A percentile compares a stretch with the other conserved stretches of the same genome.
Conservation (phyloP, 1,140 invertebrate genomes). For the Trissolcus basalis region DNA sequence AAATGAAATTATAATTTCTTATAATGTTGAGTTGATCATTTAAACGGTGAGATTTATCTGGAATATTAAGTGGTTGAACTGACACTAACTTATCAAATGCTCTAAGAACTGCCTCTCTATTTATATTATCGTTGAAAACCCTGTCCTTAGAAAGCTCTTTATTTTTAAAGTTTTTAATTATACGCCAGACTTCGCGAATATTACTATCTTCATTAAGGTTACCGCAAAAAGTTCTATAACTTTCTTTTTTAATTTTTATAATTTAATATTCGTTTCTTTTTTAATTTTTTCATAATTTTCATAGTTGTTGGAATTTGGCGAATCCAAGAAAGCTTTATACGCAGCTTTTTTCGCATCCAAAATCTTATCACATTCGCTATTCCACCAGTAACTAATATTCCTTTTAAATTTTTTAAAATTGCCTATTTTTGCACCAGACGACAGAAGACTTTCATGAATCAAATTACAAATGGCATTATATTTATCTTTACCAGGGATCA, state of each 20-base stretch:
- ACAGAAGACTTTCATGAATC: too few species aligned
- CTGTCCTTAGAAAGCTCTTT: background rate
- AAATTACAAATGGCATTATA: too few species aligned
- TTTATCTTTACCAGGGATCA: too few species aligned
- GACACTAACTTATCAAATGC: conserved; percentile 14
- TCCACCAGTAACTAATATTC: conserved; percentile 5
- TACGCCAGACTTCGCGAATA: background rate
- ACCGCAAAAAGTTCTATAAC: conserved; percentile 1
- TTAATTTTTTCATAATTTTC: conserved; percentile 3
- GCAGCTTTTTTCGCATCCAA: background rate
- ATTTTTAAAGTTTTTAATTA: conserved; percentile 9
- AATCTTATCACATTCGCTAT: conserved; percentile 2
- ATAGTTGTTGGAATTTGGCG: background rate
- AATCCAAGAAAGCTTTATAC: background rate
- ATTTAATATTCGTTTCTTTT: conserved; percentile 6
- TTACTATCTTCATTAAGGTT: background rate
- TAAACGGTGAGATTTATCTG: too few species aligned
- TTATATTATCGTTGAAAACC: background rate
- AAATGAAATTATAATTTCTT: too few species aligned
- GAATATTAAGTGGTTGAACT: too few species aligned
- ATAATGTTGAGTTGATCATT: too few species aligned
- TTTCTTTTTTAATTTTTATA: conserved; percentile 3
- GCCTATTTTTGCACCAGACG: too few species aligned
- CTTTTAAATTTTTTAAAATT: background rate
- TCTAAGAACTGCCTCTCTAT: background rate